Evolutionary conservation across 2,888 invertebrate species (phyloP).

Genomic region (Hecatera dysodea): DNA sequence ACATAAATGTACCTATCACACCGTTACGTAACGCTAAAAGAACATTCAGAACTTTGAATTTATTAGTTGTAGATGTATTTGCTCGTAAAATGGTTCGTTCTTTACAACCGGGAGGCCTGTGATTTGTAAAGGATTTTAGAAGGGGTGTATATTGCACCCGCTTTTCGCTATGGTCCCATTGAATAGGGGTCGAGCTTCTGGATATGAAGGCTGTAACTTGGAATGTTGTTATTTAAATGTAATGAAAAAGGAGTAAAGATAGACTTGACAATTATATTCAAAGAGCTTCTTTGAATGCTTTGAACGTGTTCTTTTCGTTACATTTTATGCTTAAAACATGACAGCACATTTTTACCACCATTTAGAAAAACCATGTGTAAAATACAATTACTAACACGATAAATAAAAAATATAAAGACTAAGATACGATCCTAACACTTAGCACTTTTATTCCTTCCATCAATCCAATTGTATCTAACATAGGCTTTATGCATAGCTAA

Average conservation of each 20-base stretch:
- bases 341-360: no score
- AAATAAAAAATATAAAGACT: no score
- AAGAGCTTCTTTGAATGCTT: not conserved
- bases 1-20: constrained; percentile 48
- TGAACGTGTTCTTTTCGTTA: not conserved
- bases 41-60: constrained; percentile 38
- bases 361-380: no score
- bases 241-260: not conserved
- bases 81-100: constrained; percentile 39
- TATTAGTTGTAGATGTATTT: constrained; percentile 25
- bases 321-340: no score
- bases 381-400: no score
- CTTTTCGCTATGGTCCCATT: constrained; percentile 8
- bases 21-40: constrained; percentile 36
- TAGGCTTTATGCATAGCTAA: no score
- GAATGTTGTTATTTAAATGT: constrained; percentile 7
- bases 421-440: no score
- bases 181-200: constrained; percentile 8
- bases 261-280: not conserved
- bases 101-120: constrained; percentile 23
- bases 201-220: constrained; percentile 1
- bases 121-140: constrained; percentile 4
- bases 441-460: no score
- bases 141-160: constrained; percentile 32
- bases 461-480: no score